phyloP scores from a whole-genome alignment of 2,888 invertebrate genomes.

The Diaperis boleti region DNA sequence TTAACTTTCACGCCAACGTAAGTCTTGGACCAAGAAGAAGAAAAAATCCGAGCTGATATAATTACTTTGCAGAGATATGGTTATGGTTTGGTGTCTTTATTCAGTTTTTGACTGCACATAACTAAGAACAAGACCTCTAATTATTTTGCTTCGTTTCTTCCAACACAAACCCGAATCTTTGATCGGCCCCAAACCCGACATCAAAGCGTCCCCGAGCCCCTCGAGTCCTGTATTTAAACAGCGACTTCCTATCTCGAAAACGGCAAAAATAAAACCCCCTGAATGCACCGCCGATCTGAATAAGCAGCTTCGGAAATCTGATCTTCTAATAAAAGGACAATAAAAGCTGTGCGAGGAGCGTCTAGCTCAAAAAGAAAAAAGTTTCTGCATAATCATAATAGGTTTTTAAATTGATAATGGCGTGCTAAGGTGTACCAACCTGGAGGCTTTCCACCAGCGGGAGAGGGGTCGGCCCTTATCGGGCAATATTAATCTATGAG shows the following conservation, averaged over 20 bases:
- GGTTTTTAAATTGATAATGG: conserved; percentile 41
- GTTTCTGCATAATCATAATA: conserved; percentile 10
- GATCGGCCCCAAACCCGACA: conserved; percentile 1
- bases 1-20: conserved; percentile 23
- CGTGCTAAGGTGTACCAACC: conserved; percentile 57
- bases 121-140: no score
- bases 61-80: no score
- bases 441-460: conserved; percentile 56
- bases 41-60: no score
- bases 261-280: conserved; percentile 12
- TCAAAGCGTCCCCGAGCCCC: conserved; percentile 20
- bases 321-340: conserved; percentile 51
- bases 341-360: not conserved
- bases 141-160: no score
- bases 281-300: conserved; percentile 28
- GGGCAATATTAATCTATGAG: conserved; percentile 50
- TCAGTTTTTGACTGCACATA: no score
- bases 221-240: conserved; percentile 17
- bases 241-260: conserved; percentile 35
- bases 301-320: conserved; percentile 49
- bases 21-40: not conserved
- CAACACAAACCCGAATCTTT: not conserved
- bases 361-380: conserved; percentile 4
- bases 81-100: no score
- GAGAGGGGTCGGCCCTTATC: conserved; percentile 50